A percentile compares a stretch with the other conserved stretches of the same genome.
Conservation (phyloP, 1,140 invertebrate genomes). For the Ridgeia piscesae region DNA sequence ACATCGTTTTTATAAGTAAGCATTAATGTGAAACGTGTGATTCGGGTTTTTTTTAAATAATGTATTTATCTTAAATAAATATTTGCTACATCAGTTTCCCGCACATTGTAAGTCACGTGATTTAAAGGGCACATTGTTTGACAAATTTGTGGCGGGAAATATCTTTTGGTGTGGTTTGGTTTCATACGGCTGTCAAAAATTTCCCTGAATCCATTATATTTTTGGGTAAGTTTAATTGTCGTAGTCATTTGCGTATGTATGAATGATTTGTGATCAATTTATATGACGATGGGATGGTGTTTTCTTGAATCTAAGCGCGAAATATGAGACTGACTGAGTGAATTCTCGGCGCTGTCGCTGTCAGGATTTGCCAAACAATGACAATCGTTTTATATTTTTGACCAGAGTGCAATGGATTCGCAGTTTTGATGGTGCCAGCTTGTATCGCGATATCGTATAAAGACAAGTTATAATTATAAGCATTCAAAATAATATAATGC, state of each 20-base stretch:
- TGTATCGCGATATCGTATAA: too few species aligned
- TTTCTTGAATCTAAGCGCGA: background rate
- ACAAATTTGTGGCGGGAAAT: slow-evolving; percentile 5
- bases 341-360: background rate
- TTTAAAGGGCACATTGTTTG: background rate
- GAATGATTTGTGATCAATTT: background rate
- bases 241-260: background rate
- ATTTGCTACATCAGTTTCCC: background rate
- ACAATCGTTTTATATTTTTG: background rate
- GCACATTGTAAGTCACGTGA: background rate
- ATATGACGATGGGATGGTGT: background rate
- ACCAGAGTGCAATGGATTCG: background rate
- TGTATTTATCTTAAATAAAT: background rate
- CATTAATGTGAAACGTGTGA: background rate
- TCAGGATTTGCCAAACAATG: background rate
- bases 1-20: background rate
- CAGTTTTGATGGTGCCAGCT: background rate
- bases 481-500: too few species aligned
- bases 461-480: too few species aligned
- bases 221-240: background rate
- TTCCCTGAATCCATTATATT: background rate
- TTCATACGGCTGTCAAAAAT: background rate
- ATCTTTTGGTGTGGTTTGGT: background rate
- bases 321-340: background rate
- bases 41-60: background rate